Conservation (phyloP, 2,797 vertebrate species). For the Enteromius thamalakanensis region DNA sequence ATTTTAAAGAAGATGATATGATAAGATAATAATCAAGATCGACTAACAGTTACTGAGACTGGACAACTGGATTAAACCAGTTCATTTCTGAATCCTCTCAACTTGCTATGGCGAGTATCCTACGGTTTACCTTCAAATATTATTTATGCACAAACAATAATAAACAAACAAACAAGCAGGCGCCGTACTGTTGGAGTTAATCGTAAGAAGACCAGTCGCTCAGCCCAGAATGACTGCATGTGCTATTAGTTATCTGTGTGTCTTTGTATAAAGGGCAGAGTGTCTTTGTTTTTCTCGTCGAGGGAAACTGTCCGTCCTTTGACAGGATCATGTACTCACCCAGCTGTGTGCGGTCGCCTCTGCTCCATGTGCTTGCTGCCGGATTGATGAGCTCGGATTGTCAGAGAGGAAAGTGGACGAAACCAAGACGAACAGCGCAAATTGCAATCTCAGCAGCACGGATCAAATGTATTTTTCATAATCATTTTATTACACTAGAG, state of each 20-base stretch:
- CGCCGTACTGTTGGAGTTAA: not conserved
- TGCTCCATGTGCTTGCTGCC: not conserved
- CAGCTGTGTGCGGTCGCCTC: not conserved
- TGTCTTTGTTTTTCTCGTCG: conserved; percentile 30
- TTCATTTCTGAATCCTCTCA: conserved; percentile 36
- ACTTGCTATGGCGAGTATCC: not conserved
- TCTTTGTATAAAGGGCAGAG: conserved; percentile 17
- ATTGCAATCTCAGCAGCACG: conserved; percentile 11
- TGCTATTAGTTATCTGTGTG: conserved; percentile 1
- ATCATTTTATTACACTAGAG: conserved; percentile 26
- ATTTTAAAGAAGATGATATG: not conserved
- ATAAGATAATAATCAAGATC: conserved; percentile 3
- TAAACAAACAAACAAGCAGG: not conserved
- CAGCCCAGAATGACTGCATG: not conserved
- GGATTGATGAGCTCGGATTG: not conserved
- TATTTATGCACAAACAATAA: not conserved
- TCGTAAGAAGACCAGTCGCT: not conserved
- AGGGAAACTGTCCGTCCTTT: not conserved
- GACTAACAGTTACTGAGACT: conserved; percentile 1
- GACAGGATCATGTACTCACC: conserved; percentile 32
- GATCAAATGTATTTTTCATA: conserved; percentile 21
- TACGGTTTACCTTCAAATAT: not conserved
- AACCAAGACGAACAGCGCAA: conserved; percentile 7
- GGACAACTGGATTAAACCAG: conserved; percentile 47
- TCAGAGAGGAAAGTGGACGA: not conserved